phyloP scores from a whole-genome alignment of 2,113 vertebrate genomes.

The Pygathrix nemaeus region DNA sequence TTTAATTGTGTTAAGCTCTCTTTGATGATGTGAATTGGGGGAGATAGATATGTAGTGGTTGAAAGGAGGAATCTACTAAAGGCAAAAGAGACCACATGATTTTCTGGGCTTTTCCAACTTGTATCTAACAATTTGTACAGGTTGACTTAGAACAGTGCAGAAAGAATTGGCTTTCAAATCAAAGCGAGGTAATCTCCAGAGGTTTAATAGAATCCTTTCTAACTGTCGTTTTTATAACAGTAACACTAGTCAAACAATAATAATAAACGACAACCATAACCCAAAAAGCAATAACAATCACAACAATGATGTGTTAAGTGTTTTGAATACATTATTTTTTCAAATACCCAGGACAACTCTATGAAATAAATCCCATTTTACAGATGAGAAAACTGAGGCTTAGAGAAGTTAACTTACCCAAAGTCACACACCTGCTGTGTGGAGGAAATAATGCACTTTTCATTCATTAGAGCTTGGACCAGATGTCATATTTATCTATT shows the following conservation, averaged over 20 bases:
- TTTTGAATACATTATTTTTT: slow-evolving; percentile 24
- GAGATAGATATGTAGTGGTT: neutral
- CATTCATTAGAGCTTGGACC: neutral
- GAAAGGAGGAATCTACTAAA: neutral
- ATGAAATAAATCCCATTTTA: neutral
- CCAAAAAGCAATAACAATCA: neutral
- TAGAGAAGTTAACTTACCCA: neutral
- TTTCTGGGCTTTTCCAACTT: slow-evolving; percentile 13
- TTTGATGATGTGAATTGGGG: neutral
- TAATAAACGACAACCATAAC: neutral
- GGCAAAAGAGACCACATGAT: neutral
- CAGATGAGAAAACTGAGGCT: neutral
- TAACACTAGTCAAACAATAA: neutral
- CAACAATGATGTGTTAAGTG: neutral
- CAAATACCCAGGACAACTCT: neutral
- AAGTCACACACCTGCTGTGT: neutral
- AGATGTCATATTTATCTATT: neutral
- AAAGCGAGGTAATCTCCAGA: neutral
- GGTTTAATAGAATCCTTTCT: neutral
- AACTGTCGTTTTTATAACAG: neutral
- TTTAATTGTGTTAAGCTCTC: neutral
- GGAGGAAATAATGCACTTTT: neutral
- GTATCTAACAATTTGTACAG: neutral
- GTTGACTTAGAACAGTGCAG: neutral
- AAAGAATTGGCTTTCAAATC: slow-evolving; percentile 7